Base-by-base conservation (phyloP, 2,888 invertebrate genomes). In the Tiliacea aurago region DNA sequence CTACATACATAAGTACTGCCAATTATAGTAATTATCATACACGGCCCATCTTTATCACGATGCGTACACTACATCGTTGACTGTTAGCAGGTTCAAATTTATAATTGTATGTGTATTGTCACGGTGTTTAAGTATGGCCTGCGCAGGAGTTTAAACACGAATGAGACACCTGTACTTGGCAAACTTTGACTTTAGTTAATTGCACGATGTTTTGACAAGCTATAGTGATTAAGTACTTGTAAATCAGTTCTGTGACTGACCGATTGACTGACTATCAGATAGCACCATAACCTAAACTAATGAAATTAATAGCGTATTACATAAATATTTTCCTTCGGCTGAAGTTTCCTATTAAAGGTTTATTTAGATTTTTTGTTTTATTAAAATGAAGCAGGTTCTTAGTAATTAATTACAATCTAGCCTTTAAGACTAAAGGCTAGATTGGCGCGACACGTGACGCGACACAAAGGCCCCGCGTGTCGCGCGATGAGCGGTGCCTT, bases 1-100 rank as follows among this genome's bases (percentile, higher is more conserved):
- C 23, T 71, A 58, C 69, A 4, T 37, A 28, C 1, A 6, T 69
- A 83, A 73, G 62, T 73, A 73, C 55, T 68, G 55, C 59, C 84
- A 83, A 84, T 84, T 83, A 80, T n/a, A 51, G 37, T 73, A 71
- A 84, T 83, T 83, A 70, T 43, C 77, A 73, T 53, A 77, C 77
- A 70, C 70, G 11, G 51, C 6, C 59, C 66, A 53, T 41, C 23
- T 63, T 77, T 77, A 82, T 82, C 80, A 23, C 55, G 73, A 83
- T 84, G 47, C 53, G 53, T 63, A 66, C 80, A 73, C 65, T 61
- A 51, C 80, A 66, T 65, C 69, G 72, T 7, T 13, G 68, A 28
- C 65, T 82, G 78, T 80, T 80, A 73, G 78, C 80, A 45, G 49
- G 62, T 80, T 78, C 41, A 43, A 73, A 80, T 77, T 77, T 56